Percentiles rank a stretch among this genome's conserved stretches.
phyloP scores from a whole-genome alignment of 2,113 vertebrate genomes.

The human (Homo sapiens) region GRCh38 chr2:55457001-55457500 shows the following conservation, averaged over 20 bases:
- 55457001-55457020: not conserved
- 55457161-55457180: not conserved
- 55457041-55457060: constrained; percentile 42
- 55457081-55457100: not conserved
- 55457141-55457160: constrained; percentile 11
- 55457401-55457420: not conserved
- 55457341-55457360: not conserved
- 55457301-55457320: not conserved
- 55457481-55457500: too few relatives aligned
- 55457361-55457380: not conserved
- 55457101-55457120: constrained; percentile 1
- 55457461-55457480: too few relatives aligned
- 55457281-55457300: not conserved
- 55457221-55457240: not conserved
- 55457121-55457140: not conserved
- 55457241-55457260: not conserved
- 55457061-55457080: not conserved
- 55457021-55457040: constrained; percentile 22
- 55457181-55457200: not conserved
- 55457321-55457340: not conserved
- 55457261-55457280: not conserved
- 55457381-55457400: not conserved
- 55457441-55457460: too few relatives aligned
- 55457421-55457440: not conserved
- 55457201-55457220: not conserved